phyloP scores from a whole-genome alignment of 1,140 invertebrate species.

The Helicoverpa armigera region DNA sequence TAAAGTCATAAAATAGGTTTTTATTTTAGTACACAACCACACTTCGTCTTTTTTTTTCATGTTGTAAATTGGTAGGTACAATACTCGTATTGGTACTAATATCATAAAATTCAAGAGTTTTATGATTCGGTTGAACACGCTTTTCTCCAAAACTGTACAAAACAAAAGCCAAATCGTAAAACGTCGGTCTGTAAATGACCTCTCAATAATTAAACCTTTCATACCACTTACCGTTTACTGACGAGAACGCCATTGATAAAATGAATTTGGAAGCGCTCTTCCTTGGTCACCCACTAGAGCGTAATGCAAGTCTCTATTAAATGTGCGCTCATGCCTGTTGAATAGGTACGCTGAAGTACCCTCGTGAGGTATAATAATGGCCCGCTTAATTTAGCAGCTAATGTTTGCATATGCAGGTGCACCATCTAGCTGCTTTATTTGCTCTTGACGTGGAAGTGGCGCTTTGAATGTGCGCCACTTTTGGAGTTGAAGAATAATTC shows the following conservation, averaged over 20 bases:
- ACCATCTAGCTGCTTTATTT: not conserved
- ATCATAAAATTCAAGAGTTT: no score
- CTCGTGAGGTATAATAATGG: constrained; percentile 1
- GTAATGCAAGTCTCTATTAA: constrained; percentile 9
- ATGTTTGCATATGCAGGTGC: constrained; percentile 15
- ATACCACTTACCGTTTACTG: not conserved
- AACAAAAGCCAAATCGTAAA: no score
- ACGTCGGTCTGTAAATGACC: no score
- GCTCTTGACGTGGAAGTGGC: not conserved
- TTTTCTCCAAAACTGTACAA: no score
- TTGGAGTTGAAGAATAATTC: no score
- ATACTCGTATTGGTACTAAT: no score
- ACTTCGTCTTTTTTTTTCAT: not conserved
- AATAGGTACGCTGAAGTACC: not conserved
- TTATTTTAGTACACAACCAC: not conserved
- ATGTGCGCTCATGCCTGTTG: constrained; percentile 21
- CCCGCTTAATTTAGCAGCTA: not conserved
- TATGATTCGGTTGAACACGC: no score
- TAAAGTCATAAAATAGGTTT: not conserved
- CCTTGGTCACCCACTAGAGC: no score
- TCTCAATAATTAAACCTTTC: no score
- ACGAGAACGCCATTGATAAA: not conserved
- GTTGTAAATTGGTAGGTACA: no score
- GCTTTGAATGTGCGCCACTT: not conserved
- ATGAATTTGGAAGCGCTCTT: not conserved